phyloP scores from a whole-genome alignment of 2,797 vertebrate genomes.

The Artibeus lituratus region DNA sequence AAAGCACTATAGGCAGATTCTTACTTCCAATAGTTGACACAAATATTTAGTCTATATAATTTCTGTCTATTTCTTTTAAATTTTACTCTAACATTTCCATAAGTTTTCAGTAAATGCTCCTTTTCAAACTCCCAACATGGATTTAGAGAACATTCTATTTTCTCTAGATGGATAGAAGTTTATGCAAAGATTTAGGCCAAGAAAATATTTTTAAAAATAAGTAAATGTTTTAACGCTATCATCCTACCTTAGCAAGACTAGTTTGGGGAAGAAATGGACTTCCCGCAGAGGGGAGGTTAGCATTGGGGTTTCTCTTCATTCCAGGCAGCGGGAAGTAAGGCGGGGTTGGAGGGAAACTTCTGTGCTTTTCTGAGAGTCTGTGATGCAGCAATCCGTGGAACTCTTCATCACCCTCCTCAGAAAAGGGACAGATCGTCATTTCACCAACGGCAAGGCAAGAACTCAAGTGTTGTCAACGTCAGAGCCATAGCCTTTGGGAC shows the following conservation, averaged over 20 bases:
- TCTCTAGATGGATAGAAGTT: background rate
- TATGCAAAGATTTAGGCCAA: background rate
- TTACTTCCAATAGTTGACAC: background rate
- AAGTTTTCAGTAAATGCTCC: background rate
- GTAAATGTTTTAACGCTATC: background rate
- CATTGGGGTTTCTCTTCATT: background rate
- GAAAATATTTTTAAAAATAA: background rate
- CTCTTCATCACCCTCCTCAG: background rate
- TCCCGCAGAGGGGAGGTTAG: background rate
- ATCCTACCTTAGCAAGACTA: background rate
- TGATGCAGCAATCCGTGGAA: background rate
- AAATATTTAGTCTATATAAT: background rate
- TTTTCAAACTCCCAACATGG: background rate
- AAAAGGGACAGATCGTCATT: background rate
- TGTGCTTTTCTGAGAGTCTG: background rate
- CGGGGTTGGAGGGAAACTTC: background rate
- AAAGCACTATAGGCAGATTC: background rate
- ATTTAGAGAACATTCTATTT: background rate
- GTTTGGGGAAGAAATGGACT: background rate
- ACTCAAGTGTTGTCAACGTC: background rate
- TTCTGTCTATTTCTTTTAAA: background rate
- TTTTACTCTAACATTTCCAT: background rate
- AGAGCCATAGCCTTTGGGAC: background rate
- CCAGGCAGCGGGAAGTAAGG: background rate
- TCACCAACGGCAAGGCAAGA: background rate